phyloP scores from a whole-genome alignment of 1,140 invertebrate genomes.

The Lordiphosa stackelbergi region DNA sequence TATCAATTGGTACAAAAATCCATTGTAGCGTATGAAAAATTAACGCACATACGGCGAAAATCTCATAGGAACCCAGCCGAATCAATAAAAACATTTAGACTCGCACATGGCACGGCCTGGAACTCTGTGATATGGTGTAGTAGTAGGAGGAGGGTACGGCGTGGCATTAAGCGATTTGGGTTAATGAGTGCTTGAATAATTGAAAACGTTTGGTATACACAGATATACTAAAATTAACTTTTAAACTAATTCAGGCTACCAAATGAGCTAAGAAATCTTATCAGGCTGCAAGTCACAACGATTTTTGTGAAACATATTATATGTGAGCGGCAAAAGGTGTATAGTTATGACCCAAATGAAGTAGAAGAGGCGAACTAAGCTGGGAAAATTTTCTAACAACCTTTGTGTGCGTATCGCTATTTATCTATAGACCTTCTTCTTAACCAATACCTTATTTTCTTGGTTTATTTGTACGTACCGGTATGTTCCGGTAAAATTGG shows the following conservation, averaged over 20 bases:
- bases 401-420: too few species aligned
- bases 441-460: too few species aligned
- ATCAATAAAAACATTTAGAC: slow-evolving; percentile 41
- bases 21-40: slow-evolving; percentile 53
- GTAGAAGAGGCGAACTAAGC: too few species aligned
- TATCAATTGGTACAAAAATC: slow-evolving; percentile 15
- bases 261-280: background rate
- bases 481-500: too few species aligned
- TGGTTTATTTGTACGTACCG: too few species aligned
- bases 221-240: slow-evolving; percentile 2
- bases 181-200: slow-evolving; percentile 56
- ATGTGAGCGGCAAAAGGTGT: too few species aligned
- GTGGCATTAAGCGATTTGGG: slow-evolving; percentile 39
- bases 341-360: too few species aligned
- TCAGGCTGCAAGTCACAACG: too few species aligned
- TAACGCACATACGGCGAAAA: slow-evolving; percentile 56
- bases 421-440: too few species aligned
- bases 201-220: slow-evolving; percentile 5
- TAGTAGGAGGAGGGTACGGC: background rate
- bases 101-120: slow-evolving; percentile 34
- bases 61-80: slow-evolving; percentile 12
- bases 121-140: slow-evolving; percentile 9
- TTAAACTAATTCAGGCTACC: slow-evolving; percentile 1
- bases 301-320: too few species aligned
- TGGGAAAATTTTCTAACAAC: too few species aligned